Evolutionary conservation across 2,113 vertebrate species (phyloP), one percentile per base, ranked within the genome.

Genomic region (Alethe diademata): DNA sequence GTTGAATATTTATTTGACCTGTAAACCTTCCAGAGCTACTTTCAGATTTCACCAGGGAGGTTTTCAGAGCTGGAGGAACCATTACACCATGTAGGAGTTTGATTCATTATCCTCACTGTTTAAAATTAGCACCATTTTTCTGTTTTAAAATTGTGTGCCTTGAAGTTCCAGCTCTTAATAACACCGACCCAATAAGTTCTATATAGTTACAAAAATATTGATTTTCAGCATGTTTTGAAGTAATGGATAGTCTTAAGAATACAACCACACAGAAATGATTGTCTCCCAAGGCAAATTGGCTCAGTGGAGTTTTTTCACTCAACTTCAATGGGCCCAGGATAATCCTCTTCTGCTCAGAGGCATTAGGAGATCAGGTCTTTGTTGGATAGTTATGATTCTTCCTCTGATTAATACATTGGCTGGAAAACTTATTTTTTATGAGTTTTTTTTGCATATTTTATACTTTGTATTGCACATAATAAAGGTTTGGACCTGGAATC

Each of bases 181-280:
- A 64, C 33, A 74, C 16, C 19, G 48, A 60, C 16, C n/a, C 70
- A 89, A 5, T 91, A 92, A 87, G 71, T 91, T 81, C 57, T 78
- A 42, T 89, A 65, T 82, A 72, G 65, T 87, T 92, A 89, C 42
- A 89, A 91, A 92, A 85, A 75, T 85, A 92, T 85, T 95, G 89
- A 84, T 95, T 93, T 96, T 91, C 47, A 78, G 54, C 43, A 16
- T 60, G 42, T 84, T 95, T 95, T 81, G 61, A 85, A 92, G 57
- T 75, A 87, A 93, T 60, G 38, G 58, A 78, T 88, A 57, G 25
- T 85, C 69, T 92, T 75, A 85, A 93, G 73, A 89, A 72, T 19
- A 53, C 33, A 75, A 57, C 70, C 70, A 78, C 1, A 0, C 62
- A 91, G 91, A 92, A 94, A 61, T 3, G 3, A 95, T n/a, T 23